Evolutionary conservation across 2,888 invertebrate species (phyloP).

Genomic region (Parnassius smintheus): DNA sequence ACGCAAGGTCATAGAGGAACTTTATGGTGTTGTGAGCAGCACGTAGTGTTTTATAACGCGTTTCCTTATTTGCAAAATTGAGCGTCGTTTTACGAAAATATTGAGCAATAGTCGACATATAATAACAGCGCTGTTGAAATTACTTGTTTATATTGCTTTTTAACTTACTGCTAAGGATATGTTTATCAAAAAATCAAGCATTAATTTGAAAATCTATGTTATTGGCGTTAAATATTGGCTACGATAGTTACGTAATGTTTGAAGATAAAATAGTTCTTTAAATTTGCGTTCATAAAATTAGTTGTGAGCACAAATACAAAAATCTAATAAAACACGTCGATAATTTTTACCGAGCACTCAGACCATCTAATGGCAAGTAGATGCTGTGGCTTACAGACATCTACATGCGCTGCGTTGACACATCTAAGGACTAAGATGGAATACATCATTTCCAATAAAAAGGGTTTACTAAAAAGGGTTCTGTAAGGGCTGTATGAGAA

Average conservation of each 20-base stretch:
- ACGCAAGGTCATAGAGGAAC: slow-evolving; percentile 43
- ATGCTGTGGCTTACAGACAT: too few relatives aligned
- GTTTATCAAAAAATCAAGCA: slow-evolving; percentile 13
- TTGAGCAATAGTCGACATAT: slow-evolving; percentile 9
- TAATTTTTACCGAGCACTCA: too few relatives aligned
- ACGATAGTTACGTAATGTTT: background rate
- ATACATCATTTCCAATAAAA: too few relatives aligned
- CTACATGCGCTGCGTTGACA: too few relatives aligned
- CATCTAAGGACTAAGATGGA: too few relatives aligned
- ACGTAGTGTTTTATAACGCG: slow-evolving; percentile 9
- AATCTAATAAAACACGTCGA: too few relatives aligned
- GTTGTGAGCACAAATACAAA: too few relatives aligned
- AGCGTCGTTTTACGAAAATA: slow-evolving; percentile 13
- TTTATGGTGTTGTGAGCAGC: slow-evolving; percentile 12
- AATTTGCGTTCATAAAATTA: too few relatives aligned
- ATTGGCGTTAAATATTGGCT: background rate
- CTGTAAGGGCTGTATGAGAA: too few relatives aligned
- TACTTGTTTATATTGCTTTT: slow-evolving; percentile 3
- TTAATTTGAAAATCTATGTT: slow-evolving; percentile 7
- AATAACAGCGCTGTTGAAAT: background rate
- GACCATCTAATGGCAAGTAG: too few relatives aligned
- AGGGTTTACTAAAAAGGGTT: too few relatives aligned
- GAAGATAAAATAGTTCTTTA: background rate
- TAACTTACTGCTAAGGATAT: slow-evolving; percentile 7
- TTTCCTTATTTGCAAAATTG: slow-evolving; percentile 14